Percentiles rank a stretch among this genome's conserved stretches.
These are phyloP conservation scores for Polypedilum pembai DNA, from an alignment of 1,140 invertebrate genomes.

Conservation along the genomic window DNA sequence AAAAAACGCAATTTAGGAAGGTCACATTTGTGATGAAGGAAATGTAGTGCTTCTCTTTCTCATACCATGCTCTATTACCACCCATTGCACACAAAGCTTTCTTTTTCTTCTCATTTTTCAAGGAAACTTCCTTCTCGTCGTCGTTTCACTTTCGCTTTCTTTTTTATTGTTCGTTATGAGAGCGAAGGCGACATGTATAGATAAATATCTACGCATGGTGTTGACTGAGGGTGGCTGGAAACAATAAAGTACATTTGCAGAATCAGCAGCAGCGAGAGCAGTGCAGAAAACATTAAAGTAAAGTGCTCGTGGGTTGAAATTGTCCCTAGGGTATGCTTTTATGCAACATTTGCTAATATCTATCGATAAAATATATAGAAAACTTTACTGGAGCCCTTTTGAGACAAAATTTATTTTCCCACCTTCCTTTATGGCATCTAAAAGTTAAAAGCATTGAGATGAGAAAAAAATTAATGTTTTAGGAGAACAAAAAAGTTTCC, in stretches of 20 bases:
- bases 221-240: background rate
- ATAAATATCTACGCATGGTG: background rate
- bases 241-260: background rate
- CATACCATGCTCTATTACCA: background rate
- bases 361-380: background rate
- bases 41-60: background rate
- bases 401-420: background rate
- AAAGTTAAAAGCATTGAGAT: background rate
- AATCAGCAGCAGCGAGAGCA: background rate
- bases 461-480: background rate
- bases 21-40: constrained; percentile 24
- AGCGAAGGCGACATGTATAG: no score
- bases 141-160: no score
- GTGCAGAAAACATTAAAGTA: background rate
- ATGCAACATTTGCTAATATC: background rate
- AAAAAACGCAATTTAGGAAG: constrained; percentile 25
- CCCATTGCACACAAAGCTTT: background rate
- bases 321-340: background rate
- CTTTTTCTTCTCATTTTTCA: background rate
- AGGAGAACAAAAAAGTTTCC: background rate
- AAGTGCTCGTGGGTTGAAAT: no score
- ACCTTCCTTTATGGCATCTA: background rate
- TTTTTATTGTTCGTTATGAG: no score
- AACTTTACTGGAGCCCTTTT: background rate
- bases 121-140: no score